Evolutionary conservation across 2,113 vertebrate genomes (phyloP), one percentile per base, ranked within the genome.

Genomic region (Andinoacara biseriatus): DNA sequence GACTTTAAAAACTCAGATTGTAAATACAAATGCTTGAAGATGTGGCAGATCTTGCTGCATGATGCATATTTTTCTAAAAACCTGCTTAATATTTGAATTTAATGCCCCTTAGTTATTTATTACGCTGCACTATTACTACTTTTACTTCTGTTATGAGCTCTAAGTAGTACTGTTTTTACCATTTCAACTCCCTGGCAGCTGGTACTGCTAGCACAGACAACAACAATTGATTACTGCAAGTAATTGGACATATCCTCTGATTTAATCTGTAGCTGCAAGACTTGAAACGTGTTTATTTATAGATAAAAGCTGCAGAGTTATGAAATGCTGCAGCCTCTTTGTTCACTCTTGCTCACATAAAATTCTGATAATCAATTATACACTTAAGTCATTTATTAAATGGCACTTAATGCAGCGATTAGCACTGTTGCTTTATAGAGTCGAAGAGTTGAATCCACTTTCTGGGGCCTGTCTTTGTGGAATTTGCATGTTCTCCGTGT

Each of bases 341-440:
- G 17, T 52, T 72, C 0, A 17, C 17, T 52, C 1, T 69, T 69
- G 24, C 3, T 20, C 43, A 13, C 10, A 52, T 0, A 52, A 69
- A 31, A 29, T 46, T 52, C 24, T 52, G 26, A 72, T 49, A 29
- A 69, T 72, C 43, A 72, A 14, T 72, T 57, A 57, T 10, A 57
- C 20, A 2, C 29, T 49, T 31, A 52, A 31, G 17, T 10, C 3
- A 10, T 54, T 20, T 3, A 54, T 69, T 43, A 69, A 49, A 69
- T 69, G 9, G 15, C 63, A 49, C 29, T 15, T 49, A 46, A 46
- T 49, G 63, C 11, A 49, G 65, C 29, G 20, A 18, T n/a, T 54
- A 54, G 8, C 52, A n/a, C 52, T 54, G 52, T 54, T 54, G 65
- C 40, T 26, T 1, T 24, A 69, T 18, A 69, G 24, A 26, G 40